Percentiles rank a stretch among this genome's conserved stretches.
Evolutionary conservation across 2,113 vertebrate genomes (phyloP).

Genomic region (Equus quagga): DNA sequence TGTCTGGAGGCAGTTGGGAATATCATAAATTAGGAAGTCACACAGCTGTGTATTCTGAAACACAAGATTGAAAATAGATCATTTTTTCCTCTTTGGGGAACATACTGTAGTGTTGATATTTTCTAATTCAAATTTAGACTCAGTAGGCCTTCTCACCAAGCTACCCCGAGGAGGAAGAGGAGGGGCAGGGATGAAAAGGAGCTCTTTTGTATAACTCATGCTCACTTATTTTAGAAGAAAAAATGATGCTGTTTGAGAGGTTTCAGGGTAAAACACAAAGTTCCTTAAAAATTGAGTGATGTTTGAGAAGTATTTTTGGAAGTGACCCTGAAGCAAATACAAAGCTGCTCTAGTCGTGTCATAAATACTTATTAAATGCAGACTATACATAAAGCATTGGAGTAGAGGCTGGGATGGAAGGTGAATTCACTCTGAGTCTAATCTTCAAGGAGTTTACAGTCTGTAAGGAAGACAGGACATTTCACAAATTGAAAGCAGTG

Average conservation of each 20-base stretch:
- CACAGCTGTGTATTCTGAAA: constrained; percentile 51
- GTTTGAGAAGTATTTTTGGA: constrained; percentile 10
- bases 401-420: background rate
- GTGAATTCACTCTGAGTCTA: background rate
- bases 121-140: constrained; percentile 50
- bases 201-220: background rate
- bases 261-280: background rate
- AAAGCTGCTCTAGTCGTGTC: background rate
- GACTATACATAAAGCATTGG: background rate
- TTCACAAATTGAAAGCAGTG: background rate
- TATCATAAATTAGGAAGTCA: constrained; percentile 62
- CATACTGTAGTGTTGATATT: constrained; percentile 54
- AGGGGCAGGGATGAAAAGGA: background rate
- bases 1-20: constrained; percentile 1
- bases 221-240: background rate
- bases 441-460: background rate
- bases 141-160: constrained; percentile 27
- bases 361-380: background rate
- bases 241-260: background rate
- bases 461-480: background rate
- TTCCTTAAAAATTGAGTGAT: background rate
- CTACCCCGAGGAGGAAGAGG: background rate
- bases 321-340: background rate
- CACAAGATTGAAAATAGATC: constrained; percentile 49
- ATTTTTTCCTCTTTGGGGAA: constrained; percentile 48